A percentile compares a stretch with the other conserved stretches of the same genome.
Conservation (phyloP, 1,140 invertebrate genomes). For the Colletes gigas region DNA sequence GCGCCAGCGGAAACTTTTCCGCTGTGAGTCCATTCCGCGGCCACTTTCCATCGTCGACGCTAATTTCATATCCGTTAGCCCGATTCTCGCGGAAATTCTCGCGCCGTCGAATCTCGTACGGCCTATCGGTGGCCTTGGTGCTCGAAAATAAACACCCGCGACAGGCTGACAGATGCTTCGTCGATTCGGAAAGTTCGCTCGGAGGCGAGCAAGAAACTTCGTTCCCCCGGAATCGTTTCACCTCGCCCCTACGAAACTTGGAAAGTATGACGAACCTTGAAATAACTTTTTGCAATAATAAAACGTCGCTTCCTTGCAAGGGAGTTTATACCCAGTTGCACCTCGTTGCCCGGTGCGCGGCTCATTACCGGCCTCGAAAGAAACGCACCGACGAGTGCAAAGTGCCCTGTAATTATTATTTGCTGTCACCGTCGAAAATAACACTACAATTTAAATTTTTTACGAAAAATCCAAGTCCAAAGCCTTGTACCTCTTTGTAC, state of each 20-base stretch:
- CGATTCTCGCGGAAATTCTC: constrained; percentile 4
- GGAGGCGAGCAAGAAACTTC: constrained; percentile 23
- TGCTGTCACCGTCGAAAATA: too few species aligned
- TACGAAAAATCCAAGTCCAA: too few species aligned
- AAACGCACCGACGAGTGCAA: constrained; percentile 39
- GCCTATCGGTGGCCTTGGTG: constrained; percentile 4
- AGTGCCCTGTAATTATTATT: constrained; percentile 60
- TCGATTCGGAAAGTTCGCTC: constrained; percentile 43
- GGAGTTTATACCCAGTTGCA: constrained; percentile 21
- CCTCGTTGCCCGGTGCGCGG: constrained; percentile 30
- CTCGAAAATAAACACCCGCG: constrained; percentile 35
- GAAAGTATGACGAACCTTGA: constrained; percentile 66
- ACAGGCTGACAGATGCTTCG: constrained; percentile 41
- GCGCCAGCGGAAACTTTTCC: neutral
- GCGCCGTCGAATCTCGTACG: neutral
- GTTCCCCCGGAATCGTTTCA: constrained; percentile 53
- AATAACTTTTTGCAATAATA: constrained; percentile 65
- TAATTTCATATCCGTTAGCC: constrained; percentile 32
- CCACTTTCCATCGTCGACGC: neutral
- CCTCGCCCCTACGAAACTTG: constrained; percentile 13
- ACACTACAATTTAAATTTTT: too few species aligned
- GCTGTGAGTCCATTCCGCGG: neutral
- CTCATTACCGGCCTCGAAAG: constrained; percentile 40
- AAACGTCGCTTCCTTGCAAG: constrained; percentile 38
- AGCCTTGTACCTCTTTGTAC: too few species aligned